Conservation (phyloP, 1,140 invertebrate genomes). For the Rhagoletis pomonella region DNA sequence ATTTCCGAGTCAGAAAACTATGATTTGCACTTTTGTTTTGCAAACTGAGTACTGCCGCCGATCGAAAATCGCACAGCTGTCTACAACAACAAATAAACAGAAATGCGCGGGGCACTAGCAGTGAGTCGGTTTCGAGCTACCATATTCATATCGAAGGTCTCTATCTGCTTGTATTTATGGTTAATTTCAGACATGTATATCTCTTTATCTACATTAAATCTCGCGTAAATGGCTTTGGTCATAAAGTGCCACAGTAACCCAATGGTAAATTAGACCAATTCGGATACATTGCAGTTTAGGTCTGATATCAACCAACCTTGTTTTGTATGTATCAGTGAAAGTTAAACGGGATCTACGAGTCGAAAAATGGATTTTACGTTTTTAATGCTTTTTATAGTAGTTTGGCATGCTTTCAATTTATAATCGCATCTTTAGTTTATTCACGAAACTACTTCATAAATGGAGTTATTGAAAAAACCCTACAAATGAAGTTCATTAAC, state of each 20-base stretch:
- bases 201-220: conserved; percentile 32
- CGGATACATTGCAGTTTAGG: too few relatives aligned
- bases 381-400: too few relatives aligned
- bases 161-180: not conserved
- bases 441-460: too few relatives aligned
- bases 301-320: too few relatives aligned
- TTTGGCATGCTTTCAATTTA: too few relatives aligned
- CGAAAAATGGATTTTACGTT: too few relatives aligned
- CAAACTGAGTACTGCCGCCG: not conserved
- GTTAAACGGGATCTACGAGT: too few relatives aligned
- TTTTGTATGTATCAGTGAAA: too few relatives aligned
- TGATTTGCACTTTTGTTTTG: not conserved
- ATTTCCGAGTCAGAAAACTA: conserved; percentile 1
- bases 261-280: too few relatives aligned
- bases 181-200: conserved; percentile 1
- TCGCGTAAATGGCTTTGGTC: not conserved
- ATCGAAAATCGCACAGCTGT: not conserved
- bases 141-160: conserved; percentile 15
- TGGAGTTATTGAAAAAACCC: too few relatives aligned
- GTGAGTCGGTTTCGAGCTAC: not conserved
- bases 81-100: conserved; percentile 1
- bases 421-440: too few relatives aligned
- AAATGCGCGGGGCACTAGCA: not conserved
- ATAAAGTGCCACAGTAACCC: not conserved
- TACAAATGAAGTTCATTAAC: too few relatives aligned